Conservation (phyloP, 2,888 invertebrate genomes). For the Gastracanthus pulcherrimus region DNA sequence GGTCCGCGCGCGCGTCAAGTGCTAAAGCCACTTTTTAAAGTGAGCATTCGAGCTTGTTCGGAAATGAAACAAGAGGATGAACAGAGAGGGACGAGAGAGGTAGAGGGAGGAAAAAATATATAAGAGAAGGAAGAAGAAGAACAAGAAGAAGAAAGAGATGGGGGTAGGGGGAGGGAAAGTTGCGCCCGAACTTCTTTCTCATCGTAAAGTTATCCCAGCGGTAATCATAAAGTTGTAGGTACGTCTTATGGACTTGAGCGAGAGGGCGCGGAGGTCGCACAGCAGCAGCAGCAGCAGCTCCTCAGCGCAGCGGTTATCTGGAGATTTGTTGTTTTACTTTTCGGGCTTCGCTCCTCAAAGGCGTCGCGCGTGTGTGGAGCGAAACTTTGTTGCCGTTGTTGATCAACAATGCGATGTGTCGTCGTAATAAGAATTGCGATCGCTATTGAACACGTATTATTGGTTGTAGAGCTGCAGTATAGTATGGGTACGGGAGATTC, state of each 20-base stretch:
- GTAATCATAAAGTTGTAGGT: slow-evolving; percentile 55
- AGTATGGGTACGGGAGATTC: too few species aligned
- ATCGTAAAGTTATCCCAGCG: slow-evolving; percentile 48
- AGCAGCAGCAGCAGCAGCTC: not conserved
- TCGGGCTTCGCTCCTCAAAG: not conserved
- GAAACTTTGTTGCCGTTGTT: too few species aligned
- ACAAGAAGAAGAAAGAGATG: not conserved
- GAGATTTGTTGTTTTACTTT: slow-evolving; percentile 44
- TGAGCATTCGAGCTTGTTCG: slow-evolving; percentile 10
- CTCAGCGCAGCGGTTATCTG: not conserved
- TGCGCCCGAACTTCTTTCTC: slow-evolving; percentile 40
- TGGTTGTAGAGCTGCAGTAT: too few species aligned
- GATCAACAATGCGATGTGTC: too few species aligned
- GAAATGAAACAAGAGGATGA: slow-evolving; percentile 33
- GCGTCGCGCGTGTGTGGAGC: too few species aligned
- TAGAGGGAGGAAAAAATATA: not conserved
- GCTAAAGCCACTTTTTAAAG: slow-evolving; percentile 25
- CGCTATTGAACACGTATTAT: too few species aligned
- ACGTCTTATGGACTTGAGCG: slow-evolving; percentile 26
- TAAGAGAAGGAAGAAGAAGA: not conserved
- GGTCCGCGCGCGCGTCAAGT: not conserved
- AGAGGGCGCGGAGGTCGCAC: not conserved
- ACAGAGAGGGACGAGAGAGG: not conserved
- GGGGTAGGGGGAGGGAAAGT: slow-evolving; percentile 9
- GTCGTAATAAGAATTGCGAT: too few species aligned